Percentiles rank a stretch among this genome's conserved stretches.
phyloP scores from a whole-genome alignment of 1,140 invertebrate genomes.

The Sitobion miscanthi region DNA sequence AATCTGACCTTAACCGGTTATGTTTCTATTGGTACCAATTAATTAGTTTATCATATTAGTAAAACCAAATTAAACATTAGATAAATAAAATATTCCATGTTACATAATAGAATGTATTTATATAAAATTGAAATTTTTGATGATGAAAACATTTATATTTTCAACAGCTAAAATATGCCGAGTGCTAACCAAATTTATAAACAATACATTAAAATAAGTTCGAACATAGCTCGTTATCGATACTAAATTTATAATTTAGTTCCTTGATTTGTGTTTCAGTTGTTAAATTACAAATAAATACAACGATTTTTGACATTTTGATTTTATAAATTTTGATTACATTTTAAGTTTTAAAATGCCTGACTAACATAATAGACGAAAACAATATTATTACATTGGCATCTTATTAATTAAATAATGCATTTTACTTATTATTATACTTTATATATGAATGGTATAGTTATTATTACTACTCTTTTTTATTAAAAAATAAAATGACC shows the following conservation, averaged over 20 bases:
- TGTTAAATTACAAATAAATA: not conserved
- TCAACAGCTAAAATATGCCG: not conserved
- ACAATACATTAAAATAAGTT: not conserved
- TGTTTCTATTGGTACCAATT: not conserved
- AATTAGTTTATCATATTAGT: not conserved
- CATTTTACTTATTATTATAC: not conserved
- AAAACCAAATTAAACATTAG: not conserved
- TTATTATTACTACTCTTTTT: not conserved
- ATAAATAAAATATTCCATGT: not conserved
- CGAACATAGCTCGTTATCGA: not conserved
- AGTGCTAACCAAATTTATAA: not conserved
- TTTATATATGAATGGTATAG: not conserved
- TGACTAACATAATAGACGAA: not conserved
- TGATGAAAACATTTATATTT: not conserved
- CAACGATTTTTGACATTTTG: not conserved
- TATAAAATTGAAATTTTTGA: not conserved
- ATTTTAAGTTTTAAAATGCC: slow-evolving; percentile 8
- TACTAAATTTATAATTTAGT: not conserved
- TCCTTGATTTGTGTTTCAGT: too few relatives aligned
- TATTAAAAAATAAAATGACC: not conserved
- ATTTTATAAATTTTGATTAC: not conserved
- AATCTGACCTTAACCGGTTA: not conserved
- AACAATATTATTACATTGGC: not conserved
- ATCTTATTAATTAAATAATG: not conserved
- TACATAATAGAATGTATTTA: not conserved